Conservation (phyloP, 2,113 vertebrate genomes). For the Psittacus erithacus region DNA sequence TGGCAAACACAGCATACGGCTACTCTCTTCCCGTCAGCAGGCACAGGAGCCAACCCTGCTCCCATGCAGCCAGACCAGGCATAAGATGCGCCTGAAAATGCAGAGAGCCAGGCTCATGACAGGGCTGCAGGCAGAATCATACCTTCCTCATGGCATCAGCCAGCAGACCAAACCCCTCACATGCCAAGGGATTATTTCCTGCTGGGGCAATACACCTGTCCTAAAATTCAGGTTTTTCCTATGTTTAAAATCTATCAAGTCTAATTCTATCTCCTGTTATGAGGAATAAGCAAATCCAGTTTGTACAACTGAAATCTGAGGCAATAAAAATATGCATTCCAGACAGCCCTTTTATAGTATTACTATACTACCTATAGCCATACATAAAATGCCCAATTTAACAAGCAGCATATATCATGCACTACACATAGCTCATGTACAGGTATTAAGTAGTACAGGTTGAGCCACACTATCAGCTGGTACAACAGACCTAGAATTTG, state of each 20-base stretch:
- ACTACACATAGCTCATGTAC: neutral
- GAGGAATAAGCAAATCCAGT: neutral
- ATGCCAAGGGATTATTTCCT: neutral
- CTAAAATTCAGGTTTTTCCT: neutral
- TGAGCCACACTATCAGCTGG: neutral
- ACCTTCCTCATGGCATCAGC: neutral
- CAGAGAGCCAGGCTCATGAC: neutral
- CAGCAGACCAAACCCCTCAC: neutral
- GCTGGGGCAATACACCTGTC: neutral
- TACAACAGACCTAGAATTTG: neutral
- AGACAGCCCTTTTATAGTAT: neutral
- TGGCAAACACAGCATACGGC: constrained; percentile 11
- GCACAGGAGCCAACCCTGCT: neutral
- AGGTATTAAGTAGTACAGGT: accelerated
- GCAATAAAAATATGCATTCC: neutral
- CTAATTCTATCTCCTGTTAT: neutral
- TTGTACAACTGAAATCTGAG: neutral
- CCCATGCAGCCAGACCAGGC: neutral
- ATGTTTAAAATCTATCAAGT: neutral
- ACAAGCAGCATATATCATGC: neutral
- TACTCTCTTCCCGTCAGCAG: neutral
- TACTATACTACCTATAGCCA: neutral
- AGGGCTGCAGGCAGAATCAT: neutral
- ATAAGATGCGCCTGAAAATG: neutral
- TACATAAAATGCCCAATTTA: neutral